Percentiles rank a stretch among this genome's conserved stretches.
Conservation (phyloP, 2,113 vertebrate species). For the Myrmecophaga tridactyla region DNA sequence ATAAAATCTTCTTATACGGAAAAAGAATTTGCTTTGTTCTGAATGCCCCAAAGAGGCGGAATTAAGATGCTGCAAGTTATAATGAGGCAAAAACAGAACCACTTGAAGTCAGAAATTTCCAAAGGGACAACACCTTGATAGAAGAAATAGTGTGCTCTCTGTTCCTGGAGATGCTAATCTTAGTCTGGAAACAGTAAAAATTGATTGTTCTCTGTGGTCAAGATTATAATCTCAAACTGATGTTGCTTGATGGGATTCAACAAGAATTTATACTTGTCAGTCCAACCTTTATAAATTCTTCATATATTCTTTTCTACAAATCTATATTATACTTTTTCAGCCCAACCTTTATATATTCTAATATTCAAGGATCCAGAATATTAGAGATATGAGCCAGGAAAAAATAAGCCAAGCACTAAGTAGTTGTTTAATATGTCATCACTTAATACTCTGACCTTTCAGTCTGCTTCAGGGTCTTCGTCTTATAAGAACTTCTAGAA, state of each 20-base stretch:
- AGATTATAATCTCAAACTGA: conserved; percentile 12
- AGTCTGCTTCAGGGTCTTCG: neutral
- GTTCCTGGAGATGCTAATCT: neutral
- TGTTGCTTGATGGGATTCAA: too few relatives aligned
- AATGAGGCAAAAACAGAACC: neutral
- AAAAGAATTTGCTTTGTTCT: neutral
- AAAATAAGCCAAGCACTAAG: neutral
- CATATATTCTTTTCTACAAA: too few relatives aligned
- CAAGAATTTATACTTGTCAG: too few relatives aligned
- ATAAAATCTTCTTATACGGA: neutral
- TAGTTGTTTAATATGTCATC: conserved; percentile 6
- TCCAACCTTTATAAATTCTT: too few relatives aligned
- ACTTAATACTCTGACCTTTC: neutral
- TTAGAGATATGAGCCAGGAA: conserved; percentile 1
- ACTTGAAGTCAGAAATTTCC: neutral
- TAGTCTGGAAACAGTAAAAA: neutral
- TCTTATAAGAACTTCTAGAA: conserved; percentile 14
- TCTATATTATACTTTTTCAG: too few relatives aligned
- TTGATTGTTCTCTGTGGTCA: neutral
- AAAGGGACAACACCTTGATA: neutral
- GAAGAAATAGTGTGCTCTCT: neutral
- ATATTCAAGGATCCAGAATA: neutral
- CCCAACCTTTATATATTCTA: neutral
- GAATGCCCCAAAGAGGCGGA: neutral
- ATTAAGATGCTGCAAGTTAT: neutral